A percentile compares a stretch with the other conserved stretches of the same genome.
phyloP scores from a whole-genome alignment of 2,888 invertebrate genomes.

The Dromius quadrimaculatus region DNA sequence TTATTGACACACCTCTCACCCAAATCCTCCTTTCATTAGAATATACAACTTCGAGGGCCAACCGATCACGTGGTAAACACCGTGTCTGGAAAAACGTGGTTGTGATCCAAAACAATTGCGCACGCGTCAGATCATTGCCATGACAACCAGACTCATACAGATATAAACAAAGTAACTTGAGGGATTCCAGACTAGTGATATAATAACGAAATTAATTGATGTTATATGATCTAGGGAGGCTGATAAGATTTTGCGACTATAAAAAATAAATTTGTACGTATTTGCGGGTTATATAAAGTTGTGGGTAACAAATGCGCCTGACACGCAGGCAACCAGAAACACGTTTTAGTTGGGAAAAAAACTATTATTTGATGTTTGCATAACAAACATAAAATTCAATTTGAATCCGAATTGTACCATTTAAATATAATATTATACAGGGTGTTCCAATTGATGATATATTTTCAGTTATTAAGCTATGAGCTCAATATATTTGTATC shows the following conservation, averaged over 20 bases:
- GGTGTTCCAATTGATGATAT: too few species aligned
- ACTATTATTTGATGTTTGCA: too few species aligned
- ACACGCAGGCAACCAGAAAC: background rate
- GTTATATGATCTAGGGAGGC: background rate
- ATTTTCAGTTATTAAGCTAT: too few species aligned
- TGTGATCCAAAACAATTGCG: background rate
- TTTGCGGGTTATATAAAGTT: background rate
- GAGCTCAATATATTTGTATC: too few species aligned
- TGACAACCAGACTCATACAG: background rate
- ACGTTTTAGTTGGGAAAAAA: background rate
- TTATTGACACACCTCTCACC: too few species aligned
- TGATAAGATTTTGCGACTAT: background rate
- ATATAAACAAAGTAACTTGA: background rate
- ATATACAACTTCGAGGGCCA: background rate
- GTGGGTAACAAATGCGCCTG: background rate
- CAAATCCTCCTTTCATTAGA: too few species aligned
- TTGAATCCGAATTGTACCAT: too few species aligned
- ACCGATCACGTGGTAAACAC: slow-evolving; percentile 18
- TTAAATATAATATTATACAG: too few species aligned
- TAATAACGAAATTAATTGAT: too few species aligned
- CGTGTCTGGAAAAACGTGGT: slow-evolving; percentile 27
- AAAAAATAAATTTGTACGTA: background rate
- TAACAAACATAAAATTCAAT: too few species aligned
- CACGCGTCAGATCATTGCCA: slow-evolving; percentile 10
- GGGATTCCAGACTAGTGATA: too few species aligned